These are phyloP conservation scores for Phylloscopus whistleri DNA, from an alignment of 2,113 vertebrate genomes.

Conservation along the genomic window DNA sequence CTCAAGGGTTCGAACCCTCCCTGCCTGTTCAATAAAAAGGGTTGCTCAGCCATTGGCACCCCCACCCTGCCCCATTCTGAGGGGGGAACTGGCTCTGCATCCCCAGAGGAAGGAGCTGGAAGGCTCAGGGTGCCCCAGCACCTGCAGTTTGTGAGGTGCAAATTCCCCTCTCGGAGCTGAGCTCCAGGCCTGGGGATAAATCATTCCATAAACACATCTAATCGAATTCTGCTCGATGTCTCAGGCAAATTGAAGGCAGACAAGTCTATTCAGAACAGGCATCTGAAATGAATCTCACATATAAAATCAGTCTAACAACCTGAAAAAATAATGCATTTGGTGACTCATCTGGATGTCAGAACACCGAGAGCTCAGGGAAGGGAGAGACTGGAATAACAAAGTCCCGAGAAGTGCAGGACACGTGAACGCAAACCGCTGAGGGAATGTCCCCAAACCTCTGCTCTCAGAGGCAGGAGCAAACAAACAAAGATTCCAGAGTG, in stretches of 20 bases:
- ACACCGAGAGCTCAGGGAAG: not conserved
- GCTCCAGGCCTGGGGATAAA: not conserved
- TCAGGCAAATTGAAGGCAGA: not conserved
- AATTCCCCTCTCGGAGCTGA: not conserved
- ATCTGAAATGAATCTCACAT: constrained; percentile 11
- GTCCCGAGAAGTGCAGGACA: not conserved
- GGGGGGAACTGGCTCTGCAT: not conserved
- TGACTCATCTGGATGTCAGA: constrained; percentile 6
- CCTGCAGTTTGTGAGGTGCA: not conserved
- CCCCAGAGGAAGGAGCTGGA: not conserved
- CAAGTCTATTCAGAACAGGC: not conserved
- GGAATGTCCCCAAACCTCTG: not conserved
- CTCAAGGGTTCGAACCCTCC: not conserved
- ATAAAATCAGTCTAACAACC: not conserved
- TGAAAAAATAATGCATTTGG: not conserved
- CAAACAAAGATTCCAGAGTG: not conserved
- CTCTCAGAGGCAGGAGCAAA: not conserved
- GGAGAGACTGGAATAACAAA: not conserved
- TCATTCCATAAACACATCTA: not conserved
- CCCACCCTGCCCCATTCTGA: not conserved
- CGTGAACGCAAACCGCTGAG: not conserved
- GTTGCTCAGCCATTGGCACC: not conserved
- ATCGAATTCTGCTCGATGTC: not conserved
- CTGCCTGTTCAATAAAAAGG: not conserved
- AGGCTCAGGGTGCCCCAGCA: not conserved